Evolutionary conservation across 2,888 invertebrate genomes (phyloP).

Genomic region (Drosophila neonasuta): DNA sequence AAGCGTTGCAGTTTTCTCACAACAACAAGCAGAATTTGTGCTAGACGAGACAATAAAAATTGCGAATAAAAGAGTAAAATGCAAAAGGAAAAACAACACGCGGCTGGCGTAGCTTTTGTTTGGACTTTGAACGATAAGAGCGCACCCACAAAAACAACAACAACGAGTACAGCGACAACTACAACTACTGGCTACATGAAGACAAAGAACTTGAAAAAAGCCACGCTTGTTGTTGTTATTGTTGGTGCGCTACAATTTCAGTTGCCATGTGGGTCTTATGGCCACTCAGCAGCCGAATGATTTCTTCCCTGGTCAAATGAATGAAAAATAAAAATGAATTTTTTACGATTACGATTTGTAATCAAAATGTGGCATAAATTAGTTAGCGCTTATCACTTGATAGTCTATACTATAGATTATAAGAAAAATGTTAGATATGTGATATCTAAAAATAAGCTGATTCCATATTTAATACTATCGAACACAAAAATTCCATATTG

Average conservation of each 20-base stretch:
- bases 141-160: conserved; percentile 48
- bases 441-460: conserved; percentile 11
- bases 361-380: conserved; percentile 2
- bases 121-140: conserved; percentile 75
- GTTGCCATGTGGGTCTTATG: conserved; percentile 52
- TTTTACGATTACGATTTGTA: conserved; percentile 25
- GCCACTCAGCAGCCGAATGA: conserved; percentile 28
- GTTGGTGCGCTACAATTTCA: conserved; percentile 54
- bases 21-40: conserved; percentile 16
- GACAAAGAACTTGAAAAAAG: conserved; percentile 67
- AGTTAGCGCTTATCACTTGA: conserved; percentile 17
- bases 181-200: conserved; percentile 27
- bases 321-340: conserved; percentile 8
- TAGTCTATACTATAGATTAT: background rate
- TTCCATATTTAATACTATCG: background rate
- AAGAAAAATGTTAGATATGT: conserved; percentile 3
- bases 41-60: conserved; percentile 13
- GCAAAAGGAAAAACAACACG: conserved; percentile 37
- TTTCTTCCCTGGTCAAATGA: conserved; percentile 3
- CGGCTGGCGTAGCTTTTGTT: conserved; percentile 43
- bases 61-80: conserved; percentile 22
- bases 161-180: conserved; percentile 20
- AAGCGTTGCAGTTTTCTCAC: conserved; percentile 36
- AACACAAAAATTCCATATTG: background rate
- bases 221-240: conserved; percentile 56